phyloP scores from a whole-genome alignment of 1,140 invertebrate genomes.

The Heliconius melpomene region DNA sequence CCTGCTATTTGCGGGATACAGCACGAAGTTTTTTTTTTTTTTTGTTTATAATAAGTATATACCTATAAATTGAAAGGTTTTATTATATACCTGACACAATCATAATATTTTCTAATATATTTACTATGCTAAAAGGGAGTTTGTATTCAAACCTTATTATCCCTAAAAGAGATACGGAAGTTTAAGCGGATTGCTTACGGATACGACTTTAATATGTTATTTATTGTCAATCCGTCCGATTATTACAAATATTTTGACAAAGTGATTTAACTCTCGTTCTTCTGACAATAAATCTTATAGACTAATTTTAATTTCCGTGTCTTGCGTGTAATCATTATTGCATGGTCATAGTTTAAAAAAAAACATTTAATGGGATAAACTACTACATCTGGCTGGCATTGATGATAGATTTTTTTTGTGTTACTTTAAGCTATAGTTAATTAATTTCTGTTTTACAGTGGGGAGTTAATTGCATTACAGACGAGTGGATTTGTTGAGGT shows the following conservation, averaged over 20 bases:
- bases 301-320: conserved; percentile 73
- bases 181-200: background rate
- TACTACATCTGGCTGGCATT: conserved; percentile 67
- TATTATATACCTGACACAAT: too few species aligned
- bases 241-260: conserved; percentile 70
- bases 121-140: too few species aligned
- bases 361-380: conserved; percentile 64
- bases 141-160: too few species aligned
- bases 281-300: conserved; percentile 50
- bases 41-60: too few species aligned
- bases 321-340: conserved; percentile 76
- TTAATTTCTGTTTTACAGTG: conserved; percentile 58
- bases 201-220: conserved; percentile 67
- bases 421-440: conserved; percentile 63
- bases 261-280: conserved; percentile 55
- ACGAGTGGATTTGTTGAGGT: conserved; percentile 56
- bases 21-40: too few species aligned
- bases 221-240: conserved; percentile 55
- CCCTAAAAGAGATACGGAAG: background rate
- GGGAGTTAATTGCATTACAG: conserved; percentile 60
- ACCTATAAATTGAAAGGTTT: too few species aligned
- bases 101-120: too few species aligned
- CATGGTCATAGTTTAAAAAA: conserved; percentile 66
- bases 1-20: too few species aligned
- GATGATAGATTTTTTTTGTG: conserved; percentile 62